Percentiles rank a stretch among this genome's conserved stretches.
Conservation (phyloP, 2,797 vertebrate species). For the Coregonus ussuriensis region DNA sequence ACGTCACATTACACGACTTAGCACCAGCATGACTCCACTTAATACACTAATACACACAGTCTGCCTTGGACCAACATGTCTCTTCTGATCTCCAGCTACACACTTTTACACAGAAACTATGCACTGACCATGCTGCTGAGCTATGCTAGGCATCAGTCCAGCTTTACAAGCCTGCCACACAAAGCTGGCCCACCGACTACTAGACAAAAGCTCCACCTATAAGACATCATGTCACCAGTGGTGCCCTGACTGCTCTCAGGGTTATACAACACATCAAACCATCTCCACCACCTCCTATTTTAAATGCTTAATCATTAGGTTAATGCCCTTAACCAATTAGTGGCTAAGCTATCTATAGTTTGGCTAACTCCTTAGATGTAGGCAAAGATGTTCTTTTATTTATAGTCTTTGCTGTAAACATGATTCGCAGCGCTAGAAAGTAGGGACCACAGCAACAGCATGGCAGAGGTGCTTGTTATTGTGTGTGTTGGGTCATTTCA, state of each 20-base stretch:
- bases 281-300: constrained; percentile 33
- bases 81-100: background rate
- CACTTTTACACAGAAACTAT: background rate
- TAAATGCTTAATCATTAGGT: constrained; percentile 19
- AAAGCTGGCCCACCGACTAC: background rate
- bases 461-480: background rate
- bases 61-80: too few relatives aligned
- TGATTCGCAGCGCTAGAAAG: background rate
- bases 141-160: background rate
- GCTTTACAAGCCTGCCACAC: background rate
- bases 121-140: background rate
- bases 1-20: background rate
- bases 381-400: constrained; percentile 17
- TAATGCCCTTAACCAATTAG: constrained; percentile 34
- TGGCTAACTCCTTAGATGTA: constrained; percentile 1
- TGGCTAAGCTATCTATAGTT: constrained; percentile 31
- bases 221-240: constrained; percentile 22
- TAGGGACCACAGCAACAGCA: background rate
- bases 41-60: background rate
- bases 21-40: background rate
- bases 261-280: constrained; percentile 19
- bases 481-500: background rate
- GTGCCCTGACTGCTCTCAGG: background rate
- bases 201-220: constrained; percentile 15
- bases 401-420: constrained; percentile 20